Evolutionary conservation across 2,113 vertebrate genomes (phyloP).

Genomic region (Furnarius figulus): DNA sequence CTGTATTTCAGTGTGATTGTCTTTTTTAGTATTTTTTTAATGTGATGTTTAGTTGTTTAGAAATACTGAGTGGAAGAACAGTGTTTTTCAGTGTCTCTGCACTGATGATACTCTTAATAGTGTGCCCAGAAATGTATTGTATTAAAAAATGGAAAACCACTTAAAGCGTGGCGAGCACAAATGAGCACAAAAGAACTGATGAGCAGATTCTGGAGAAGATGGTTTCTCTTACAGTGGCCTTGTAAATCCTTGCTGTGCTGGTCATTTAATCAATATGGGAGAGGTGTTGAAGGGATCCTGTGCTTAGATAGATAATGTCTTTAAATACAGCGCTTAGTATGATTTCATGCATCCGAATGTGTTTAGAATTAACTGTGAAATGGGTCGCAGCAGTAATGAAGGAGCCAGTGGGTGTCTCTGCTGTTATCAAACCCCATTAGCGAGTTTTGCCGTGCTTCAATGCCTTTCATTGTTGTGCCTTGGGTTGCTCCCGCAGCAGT

Average conservation of each 20-base stretch:
- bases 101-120: background rate
- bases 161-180: background rate
- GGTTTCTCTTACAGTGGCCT: background rate
- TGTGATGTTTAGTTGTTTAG: background rate
- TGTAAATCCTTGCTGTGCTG: background rate
- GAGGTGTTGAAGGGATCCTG: slow-evolving; percentile 15
- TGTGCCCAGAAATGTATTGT: background rate
- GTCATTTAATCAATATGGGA: slow-evolving; percentile 35
- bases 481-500: slow-evolving; percentile 34
- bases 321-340: slow-evolving; percentile 6
- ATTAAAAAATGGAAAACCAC: background rate
- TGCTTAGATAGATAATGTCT: background rate
- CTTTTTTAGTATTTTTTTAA: background rate
- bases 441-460: slow-evolving; percentile 59
- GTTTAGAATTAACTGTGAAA: slow-evolving; percentile 58
- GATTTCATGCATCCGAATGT: slow-evolving; percentile 37
- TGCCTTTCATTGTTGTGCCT: slow-evolving; percentile 57
- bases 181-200: background rate
- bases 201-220: background rate
- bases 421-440: slow-evolving; percentile 59
- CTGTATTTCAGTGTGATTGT: background rate
- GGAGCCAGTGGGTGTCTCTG: slow-evolving; percentile 37
- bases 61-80: background rate
- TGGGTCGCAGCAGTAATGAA: slow-evolving; percentile 42
- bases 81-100: background rate